phyloP scores from a whole-genome alignment of 2,888 invertebrate genomes.

The Pandemis cinnamomeana region DNA sequence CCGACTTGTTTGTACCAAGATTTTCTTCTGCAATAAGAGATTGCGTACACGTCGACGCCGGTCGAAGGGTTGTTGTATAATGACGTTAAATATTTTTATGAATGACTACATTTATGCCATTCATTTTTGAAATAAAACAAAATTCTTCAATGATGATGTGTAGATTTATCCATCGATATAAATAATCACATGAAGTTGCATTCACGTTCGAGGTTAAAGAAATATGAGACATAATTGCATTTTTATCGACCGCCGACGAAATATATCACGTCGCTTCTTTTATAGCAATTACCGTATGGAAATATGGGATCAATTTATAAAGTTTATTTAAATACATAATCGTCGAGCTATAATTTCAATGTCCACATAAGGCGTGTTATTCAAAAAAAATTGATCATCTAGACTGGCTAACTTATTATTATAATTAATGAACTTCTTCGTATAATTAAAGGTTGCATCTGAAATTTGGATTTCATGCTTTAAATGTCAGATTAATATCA shows the following conservation, averaged over 20 bases:
- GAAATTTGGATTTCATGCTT: conserved; percentile 3
- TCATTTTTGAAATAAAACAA: not conserved
- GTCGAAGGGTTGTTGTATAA: too few species aligned
- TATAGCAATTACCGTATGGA: conserved; percentile 48
- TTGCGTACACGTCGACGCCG: too few species aligned
- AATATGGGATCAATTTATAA: conserved; percentile 37
- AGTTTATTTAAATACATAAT: conserved; percentile 17
- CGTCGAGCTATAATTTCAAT: not conserved
- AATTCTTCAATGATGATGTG: conserved; percentile 9
- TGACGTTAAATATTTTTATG: not conserved
- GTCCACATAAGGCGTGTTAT: conserved; percentile 9
- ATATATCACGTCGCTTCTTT: conserved; percentile 50
- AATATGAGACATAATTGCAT: conserved; percentile 55
- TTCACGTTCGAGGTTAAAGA: conserved; percentile 49
- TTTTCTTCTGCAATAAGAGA: too few species aligned
- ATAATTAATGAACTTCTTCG: not conserved
- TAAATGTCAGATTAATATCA: conserved; percentile 7
- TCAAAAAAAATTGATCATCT: conserved; percentile 11
- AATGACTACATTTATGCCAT: not conserved
- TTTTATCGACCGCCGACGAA: conserved; percentile 54
- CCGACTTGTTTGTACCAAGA: too few species aligned
- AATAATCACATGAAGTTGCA: conserved; percentile 26
- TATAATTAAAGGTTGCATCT: conserved; percentile 4
- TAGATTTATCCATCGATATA: conserved; percentile 27
- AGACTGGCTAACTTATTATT: conserved; percentile 15